Base-by-base conservation (phyloP, 2,888 invertebrate genomes). In the Drosophila fulvimacula region DNA sequence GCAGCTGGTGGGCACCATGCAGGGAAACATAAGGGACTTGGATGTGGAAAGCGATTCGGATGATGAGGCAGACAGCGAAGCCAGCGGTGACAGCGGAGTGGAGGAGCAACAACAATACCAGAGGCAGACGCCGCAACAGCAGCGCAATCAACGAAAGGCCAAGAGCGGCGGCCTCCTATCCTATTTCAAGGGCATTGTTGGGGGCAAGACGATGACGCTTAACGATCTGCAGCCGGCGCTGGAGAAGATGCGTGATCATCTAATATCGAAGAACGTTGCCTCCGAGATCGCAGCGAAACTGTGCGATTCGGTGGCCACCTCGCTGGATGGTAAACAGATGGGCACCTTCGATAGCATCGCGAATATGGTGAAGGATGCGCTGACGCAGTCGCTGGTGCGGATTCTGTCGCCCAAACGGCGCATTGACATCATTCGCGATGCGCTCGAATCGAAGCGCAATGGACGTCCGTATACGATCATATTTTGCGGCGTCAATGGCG, bases 401-500 rank as follows among this genome's bases (percentile, higher is more conserved):
- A 97, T 99, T 89, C 93, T 99, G 88, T 98, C 98, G 13, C 99
- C 99, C 0, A 96, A 96, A 84, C 95, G 98, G 0, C 96, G 99
- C 60, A 96, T 99, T 42, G 99, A 99, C 93, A 98, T 99, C 88
- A 94, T 99, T 44, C 95, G 99, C 42, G 99, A 99, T 92, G 98
- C 98, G 15, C 93, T 98, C 89, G 98, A 99, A 89, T 97, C 98
- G 1, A 96, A 96, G 90, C 94, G 95, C 56, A 94, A 95, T 77
- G 94, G 94, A n/a, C 94, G 96, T n/a, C 99, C 99, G 0, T 99
- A 97, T 91, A 96, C 98, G 10, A 97, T 99, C 94, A 95, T 98
- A 0, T 99, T 99, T 91, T 99, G 99, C 93, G 99, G 99, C 68
- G 99, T 95, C 2, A 99, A 99, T 93, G 99, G 99, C 17, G 99